Conservation (phyloP, 2,797 vertebrate species). For the Helicolenus hilgendorfi region DNA sequence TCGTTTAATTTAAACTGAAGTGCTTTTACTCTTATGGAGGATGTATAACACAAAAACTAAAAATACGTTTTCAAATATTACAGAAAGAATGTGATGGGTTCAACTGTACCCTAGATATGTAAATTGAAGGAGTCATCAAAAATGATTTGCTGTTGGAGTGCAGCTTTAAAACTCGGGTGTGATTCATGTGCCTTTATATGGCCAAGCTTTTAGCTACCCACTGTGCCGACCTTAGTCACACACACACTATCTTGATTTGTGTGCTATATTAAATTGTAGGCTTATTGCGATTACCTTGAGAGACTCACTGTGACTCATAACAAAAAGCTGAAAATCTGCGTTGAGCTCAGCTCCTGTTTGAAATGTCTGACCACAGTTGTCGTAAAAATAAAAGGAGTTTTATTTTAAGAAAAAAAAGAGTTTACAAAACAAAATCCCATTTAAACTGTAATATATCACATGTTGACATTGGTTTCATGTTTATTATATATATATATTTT, state of each 20-base stretch:
- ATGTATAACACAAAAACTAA: neutral
- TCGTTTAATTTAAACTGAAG: constrained; percentile 4
- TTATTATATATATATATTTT: neutral
- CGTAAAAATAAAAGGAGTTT: neutral
- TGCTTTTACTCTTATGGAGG: neutral
- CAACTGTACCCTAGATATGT: neutral
- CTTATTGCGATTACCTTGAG: neutral
- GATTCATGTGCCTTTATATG: neutral
- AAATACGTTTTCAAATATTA: neutral
- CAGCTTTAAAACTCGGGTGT: neutral
- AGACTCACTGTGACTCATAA: constrained; percentile 15
- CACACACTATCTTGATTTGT: neutral
- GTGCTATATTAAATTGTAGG: constrained; percentile 5
- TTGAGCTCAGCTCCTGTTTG: neutral
- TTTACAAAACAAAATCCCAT: neutral
- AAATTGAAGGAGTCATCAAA: neutral
- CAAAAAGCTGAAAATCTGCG: neutral
- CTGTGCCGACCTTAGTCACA: neutral
- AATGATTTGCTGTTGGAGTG: neutral
- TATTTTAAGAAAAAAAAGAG: neutral
- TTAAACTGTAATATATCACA: neutral
- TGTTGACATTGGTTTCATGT: neutral
- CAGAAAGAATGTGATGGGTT: neutral
- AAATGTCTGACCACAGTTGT: neutral
- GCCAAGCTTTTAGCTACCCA: neutral